Base-by-base conservation (phyloP, 2,888 invertebrate genomes). In the Latrodectus hesperus region DNA sequence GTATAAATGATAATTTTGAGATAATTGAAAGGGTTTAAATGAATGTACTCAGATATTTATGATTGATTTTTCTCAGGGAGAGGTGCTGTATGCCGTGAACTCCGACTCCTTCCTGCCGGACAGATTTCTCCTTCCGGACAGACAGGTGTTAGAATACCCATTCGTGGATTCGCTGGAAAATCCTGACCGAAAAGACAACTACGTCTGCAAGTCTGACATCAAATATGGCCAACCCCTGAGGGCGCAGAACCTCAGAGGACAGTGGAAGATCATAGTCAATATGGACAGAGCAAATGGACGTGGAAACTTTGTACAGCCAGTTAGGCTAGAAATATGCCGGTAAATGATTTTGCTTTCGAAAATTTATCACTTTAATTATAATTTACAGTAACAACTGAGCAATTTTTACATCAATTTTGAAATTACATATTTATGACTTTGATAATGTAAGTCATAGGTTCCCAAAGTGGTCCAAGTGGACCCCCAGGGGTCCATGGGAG, bases 261-360 rank as follows among this genome's bases (percentile, higher is more conserved):
- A 67, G 6, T 90, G 90, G 90, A 90, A 88, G 51, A 73, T 90
- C 26, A 89, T 90, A 49, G 82, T 90, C 26, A 90, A 90, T 73
- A 49, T 90, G 51, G 84, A 87, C 49, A 80, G 81, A 12, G 65
- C 67, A 3, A 67, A 64, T 17, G 84, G 86, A 55, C 70, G 81
- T 11, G 81, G 82, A 51, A 80, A 78, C 16, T 89, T 84, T 64
- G 68, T 53, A 2, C 90, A 90, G 78, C 82, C 82, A 2, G 83
- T 89, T 3, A 80, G 88, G 14, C 52, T 89, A 9, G 90, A 90
- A 73, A 76, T 76, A 26, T 90, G 90, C 90, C 89, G 78, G 90
- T 90, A 79, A 86, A 77, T n/a, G 9, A n/a, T 17, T 71, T 49
- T 51, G 52, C 4, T 38, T 38, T 38, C 38, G 6, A 38, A 38